Base-by-base conservation (phyloP, 2,797 vertebrate species). In the Brachyrhaphis roseni region DNA sequence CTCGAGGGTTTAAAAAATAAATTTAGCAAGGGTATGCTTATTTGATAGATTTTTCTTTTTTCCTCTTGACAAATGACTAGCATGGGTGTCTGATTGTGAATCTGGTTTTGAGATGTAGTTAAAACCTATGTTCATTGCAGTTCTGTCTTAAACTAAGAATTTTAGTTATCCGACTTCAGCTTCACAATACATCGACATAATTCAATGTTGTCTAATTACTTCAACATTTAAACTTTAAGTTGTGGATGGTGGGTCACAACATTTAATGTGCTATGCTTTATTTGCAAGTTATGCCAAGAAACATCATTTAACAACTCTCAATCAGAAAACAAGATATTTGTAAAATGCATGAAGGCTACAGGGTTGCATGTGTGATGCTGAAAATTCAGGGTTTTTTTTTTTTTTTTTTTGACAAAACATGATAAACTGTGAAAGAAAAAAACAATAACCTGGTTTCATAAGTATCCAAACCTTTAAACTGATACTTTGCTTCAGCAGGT, bases 21-120 rank as follows among this genome's bases (percentile, higher is more conserved):
- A 72, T 79, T 75, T 49, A 75, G 59, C 70, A 80, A 76, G 51
- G 46, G 62, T 76, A 74, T 75, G 64, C 46, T 72, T 64, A 72
- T 75, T 39, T 49, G 47, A 73, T 36, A 15, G 31, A 43, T 28
- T 64, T 46, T 57, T 55, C 26, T 34, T 34, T 39, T 31, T 47
- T 28, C 36, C 49, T 26, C 31, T 39, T 74, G 51, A 28, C 41
- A 45, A 83, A 45, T 16, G 49, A 66, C 46, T 72, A 49, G 15
- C 26, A 72, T 72, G 28, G 23, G n/a, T 64, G 13, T 31, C 71
- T 53, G 45, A 66, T 16, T 15, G 36, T 39, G 2, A 71, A 43
- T 39, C 43, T 45, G 18, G 36, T 78, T 76, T 72, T 34, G 16
- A 51, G 11, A 12, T 18, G 34, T 62, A 28, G 46, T 57, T 31